phyloP scores from a whole-genome alignment of 2,113 vertebrate species.

The Pelvicachromis taeniatus region DNA sequence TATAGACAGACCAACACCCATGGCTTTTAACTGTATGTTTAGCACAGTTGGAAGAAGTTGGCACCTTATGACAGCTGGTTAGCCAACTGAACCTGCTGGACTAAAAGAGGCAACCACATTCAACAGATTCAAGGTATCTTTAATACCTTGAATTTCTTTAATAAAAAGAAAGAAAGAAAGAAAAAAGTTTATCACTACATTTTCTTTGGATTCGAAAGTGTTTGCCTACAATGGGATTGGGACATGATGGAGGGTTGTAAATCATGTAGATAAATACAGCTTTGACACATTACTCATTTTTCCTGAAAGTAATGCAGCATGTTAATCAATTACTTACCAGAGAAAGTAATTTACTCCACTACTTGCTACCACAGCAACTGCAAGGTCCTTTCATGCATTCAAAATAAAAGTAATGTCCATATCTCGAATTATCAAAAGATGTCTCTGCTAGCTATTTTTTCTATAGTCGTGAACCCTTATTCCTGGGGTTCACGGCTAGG shows the following conservation, averaged over 20 bases:
- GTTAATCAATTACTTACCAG: not conserved
- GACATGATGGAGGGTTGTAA: not conserved
- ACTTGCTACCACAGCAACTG: not conserved
- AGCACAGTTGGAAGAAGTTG: conserved; percentile 21
- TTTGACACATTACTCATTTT: not conserved
- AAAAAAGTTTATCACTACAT: not conserved
- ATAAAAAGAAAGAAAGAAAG: not conserved
- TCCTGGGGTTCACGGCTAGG: not conserved
- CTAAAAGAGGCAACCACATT: not conserved
- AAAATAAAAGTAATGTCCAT: not conserved
- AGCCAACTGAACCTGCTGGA: not conserved
- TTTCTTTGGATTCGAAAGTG: not conserved
- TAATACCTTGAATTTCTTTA: too few species aligned
- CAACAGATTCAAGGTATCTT: not conserved
- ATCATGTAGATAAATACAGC: not conserved
- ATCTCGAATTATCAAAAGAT: not conserved
- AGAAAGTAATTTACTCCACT: not conserved
- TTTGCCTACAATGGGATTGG: not conserved
- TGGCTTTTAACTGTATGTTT: conserved; percentile 21
- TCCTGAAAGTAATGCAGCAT: not conserved
- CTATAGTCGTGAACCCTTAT: too few species aligned
- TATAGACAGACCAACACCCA: conserved; percentile 5
- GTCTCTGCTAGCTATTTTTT: not conserved
- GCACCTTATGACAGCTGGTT: conserved; percentile 12
- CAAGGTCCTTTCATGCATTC: not conserved